phyloP scores from a whole-genome alignment of 2,113 vertebrate genomes.

The Sceloporus undulatus region DNA sequence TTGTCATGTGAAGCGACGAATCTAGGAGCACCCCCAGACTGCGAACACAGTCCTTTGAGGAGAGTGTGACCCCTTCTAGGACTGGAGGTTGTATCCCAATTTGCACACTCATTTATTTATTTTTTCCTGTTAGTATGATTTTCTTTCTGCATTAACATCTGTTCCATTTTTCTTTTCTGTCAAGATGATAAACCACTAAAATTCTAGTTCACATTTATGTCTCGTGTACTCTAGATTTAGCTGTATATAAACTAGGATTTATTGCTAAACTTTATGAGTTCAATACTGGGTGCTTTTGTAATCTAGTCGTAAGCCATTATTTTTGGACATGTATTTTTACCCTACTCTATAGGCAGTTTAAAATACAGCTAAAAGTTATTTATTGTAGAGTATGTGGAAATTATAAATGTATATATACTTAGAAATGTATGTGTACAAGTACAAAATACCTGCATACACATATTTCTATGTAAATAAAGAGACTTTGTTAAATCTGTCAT shows the following conservation, averaged over 20 bases:
- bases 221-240: constrained; percentile 66
- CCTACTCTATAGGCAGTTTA: constrained; percentile 72
- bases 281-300: constrained; percentile 75
- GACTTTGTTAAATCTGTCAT: constrained; percentile 81
- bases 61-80: no score
- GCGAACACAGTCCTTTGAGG: no score
- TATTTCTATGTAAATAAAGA: constrained; percentile 86
- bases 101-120: constrained; percentile 33
- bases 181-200: constrained; percentile 50
- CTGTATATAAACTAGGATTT: constrained; percentile 77
- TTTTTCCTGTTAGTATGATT: constrained; percentile 19
- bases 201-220: constrained; percentile 72
- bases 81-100: neutral
- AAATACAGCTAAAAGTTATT: constrained; percentile 71
- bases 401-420: constrained; percentile 78
- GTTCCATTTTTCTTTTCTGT: constrained; percentile 61
- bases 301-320: constrained; percentile 77
- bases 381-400: constrained; percentile 79
- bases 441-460: constrained; percentile 71
- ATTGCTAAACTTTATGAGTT: constrained; percentile 68
- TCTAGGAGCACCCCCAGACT: no score
- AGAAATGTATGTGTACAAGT: constrained; percentile 75
- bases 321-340: constrained; percentile 79
- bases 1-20: no score
- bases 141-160: constrained; percentile 51